Percentiles rank a stretch among this genome's conserved stretches.
Conservation (phyloP, 2,113 vertebrate species). For the Elephas maximus region DNA sequence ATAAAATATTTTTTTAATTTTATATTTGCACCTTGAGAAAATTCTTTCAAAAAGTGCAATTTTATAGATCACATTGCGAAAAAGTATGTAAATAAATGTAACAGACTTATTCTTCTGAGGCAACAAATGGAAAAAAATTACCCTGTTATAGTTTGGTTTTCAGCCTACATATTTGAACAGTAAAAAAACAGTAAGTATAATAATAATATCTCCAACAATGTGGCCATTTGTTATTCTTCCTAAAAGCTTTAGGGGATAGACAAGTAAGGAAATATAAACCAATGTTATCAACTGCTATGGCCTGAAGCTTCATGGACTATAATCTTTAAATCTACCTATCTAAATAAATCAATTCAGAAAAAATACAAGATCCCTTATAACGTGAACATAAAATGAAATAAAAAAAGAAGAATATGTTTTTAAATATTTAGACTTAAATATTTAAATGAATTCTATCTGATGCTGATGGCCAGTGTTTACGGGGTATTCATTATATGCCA, state of each 20-base stretch:
- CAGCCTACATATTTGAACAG: conserved; percentile 61
- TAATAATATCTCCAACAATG: conserved; percentile 42
- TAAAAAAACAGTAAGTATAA: conserved; percentile 58
- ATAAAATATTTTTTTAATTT: conserved; percentile 20
- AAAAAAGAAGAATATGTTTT: not conserved
- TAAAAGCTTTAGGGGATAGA: conserved; percentile 62
- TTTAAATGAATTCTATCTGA: not conserved
- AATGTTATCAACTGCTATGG: conserved; percentile 40
- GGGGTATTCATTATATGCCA: not conserved
- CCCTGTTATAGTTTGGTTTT: not conserved
- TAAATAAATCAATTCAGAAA: conserved; percentile 4
- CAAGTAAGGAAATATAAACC: conserved; percentile 30
- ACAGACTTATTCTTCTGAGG: conserved; percentile 19
- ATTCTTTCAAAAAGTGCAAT: not conserved
- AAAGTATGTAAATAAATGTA: not conserved
- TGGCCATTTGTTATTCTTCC: conserved; percentile 49
- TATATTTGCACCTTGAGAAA: not conserved
- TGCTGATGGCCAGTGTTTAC: not conserved
- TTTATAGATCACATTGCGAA: not conserved
- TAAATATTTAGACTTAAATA: not conserved
- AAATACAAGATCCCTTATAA: not conserved
- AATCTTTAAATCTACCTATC: conserved; percentile 5
- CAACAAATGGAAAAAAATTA: conserved; percentile 58
- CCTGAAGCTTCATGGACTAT: not conserved
- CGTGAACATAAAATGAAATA: not conserved